Base-by-base conservation (phyloP, 2,797 vertebrate species). In the Mormyrus hasselquistii region DNA sequence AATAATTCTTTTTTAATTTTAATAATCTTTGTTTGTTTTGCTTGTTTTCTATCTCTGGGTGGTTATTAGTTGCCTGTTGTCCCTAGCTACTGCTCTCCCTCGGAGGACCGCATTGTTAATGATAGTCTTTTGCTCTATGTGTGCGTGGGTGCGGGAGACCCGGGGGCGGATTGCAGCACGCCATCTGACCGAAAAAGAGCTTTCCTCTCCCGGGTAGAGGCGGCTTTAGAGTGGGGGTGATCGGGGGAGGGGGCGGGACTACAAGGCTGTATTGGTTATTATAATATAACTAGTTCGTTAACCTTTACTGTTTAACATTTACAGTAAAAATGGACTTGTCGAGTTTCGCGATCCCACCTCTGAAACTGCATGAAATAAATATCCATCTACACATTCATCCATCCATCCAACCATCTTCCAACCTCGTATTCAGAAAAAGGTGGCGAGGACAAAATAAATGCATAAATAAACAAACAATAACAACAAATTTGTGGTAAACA, bases 101-200 rank as follows among this genome's bases (percentile, higher is more conserved):
- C 95, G 94, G 94, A 93, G 93, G 93, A 95, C 91, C 95, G 95
- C 95, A 94, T 96, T 96, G 96, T 94, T 95, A 95, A 95, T 95
- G 96, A 95, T 95, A 96, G 95, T 93, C 95, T 94, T 95, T 94
- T 93, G 94, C 95, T 95, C 96, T 93, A 91, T 95, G 96, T 96
- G 96, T 95, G 96, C 96, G 96, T 97, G 96, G 96, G 97, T 95
- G 96, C 94, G 93, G 96, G 96, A 96, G 96, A 96, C 93, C 94
- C 93, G 97, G 96, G 96, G 96, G 96, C 94, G 96, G 96, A 95
- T 94, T 95, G 95, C 96, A 96, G 95, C 95, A 94, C 95, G 96
- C 95, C 95, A 97, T 97, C 96, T 96, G 96, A 97, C 96, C 96
- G 95, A 96, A 96, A 96, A 96, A 96, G 94, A 96, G 96, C 84